These are phyloP conservation scores for Mustelus asterias DNA, from an alignment of 2,113 vertebrate genomes.

Conservation along the genomic window DNA sequence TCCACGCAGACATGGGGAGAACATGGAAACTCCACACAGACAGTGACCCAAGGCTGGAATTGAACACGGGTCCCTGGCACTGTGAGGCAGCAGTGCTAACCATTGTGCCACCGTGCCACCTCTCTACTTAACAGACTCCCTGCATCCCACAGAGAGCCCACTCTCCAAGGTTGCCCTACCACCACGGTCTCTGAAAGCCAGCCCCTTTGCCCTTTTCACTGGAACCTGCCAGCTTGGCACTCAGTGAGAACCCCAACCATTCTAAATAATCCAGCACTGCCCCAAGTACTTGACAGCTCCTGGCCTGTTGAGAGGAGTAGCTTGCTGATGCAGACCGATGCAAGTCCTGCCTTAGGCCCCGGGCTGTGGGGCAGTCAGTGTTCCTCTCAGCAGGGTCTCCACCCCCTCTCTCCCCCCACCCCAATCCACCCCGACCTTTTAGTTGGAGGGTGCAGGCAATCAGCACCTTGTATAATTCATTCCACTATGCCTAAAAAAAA, in stretches of 20 bases:
- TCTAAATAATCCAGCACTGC: neutral
- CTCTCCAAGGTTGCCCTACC: neutral
- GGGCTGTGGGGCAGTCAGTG: neutral
- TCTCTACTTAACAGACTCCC: neutral
- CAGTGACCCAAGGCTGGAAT: too few relatives aligned
- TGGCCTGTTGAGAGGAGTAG: neutral
- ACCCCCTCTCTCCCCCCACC: too few relatives aligned
- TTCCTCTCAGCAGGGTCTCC: neutral
- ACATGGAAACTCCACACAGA: too few relatives aligned
- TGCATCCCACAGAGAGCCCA: neutral
- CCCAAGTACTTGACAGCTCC: neutral
- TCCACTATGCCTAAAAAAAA: neutral
- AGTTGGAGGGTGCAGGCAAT: neutral
- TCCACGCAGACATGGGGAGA: too few relatives aligned
- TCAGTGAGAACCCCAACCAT: neutral
- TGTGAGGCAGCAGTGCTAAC: too few relatives aligned
- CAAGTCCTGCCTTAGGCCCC: neutral
- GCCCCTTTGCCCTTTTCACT: neutral
- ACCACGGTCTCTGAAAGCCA: neutral
- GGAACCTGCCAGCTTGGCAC: neutral
- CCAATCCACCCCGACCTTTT: neutral
- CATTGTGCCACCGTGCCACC: too few relatives aligned
- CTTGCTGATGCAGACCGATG: neutral
- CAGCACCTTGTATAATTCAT: neutral
- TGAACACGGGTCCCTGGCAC: too few relatives aligned